These are phyloP conservation scores for Xanthia togata DNA, from an alignment of 2,888 invertebrate species.

Conservation along the genomic window DNA sequence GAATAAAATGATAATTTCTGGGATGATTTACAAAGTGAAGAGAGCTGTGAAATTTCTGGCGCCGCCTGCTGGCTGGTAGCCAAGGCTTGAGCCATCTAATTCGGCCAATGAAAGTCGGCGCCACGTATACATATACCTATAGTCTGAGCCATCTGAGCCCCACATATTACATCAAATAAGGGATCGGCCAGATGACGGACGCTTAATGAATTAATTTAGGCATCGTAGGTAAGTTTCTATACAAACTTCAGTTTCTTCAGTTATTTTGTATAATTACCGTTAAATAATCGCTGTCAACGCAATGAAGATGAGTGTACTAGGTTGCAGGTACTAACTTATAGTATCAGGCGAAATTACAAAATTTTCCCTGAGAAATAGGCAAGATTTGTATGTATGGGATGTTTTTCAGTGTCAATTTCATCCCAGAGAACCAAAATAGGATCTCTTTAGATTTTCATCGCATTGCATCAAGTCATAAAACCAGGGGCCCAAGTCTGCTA, in stretches of 20 bases:
- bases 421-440: neutral
- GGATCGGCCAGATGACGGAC: neutral
- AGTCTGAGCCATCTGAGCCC: slow-evolving; percentile 17
- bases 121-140: slow-evolving; percentile 39
- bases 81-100: slow-evolving; percentile 52
- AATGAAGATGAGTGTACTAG: neutral
- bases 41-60: slow-evolving; percentile 62
- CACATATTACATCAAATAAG: slow-evolving; percentile 19
- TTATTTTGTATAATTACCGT: neutral
- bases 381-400: too few species aligned
- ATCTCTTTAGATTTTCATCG: neutral
- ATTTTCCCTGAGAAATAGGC: neutral
- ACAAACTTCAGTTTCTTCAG: too few species aligned
- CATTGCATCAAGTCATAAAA: too few species aligned
- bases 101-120: slow-evolving; percentile 54
- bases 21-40: slow-evolving; percentile 57
- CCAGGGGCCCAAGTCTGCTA: too few species aligned
- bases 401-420: neutral
- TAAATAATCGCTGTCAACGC: too few species aligned
- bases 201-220: slow-evolving; percentile 8
- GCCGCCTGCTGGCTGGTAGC: slow-evolving; percentile 61
- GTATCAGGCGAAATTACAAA: neutral
- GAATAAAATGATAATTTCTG: slow-evolving; percentile 58
- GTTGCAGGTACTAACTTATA: neutral
- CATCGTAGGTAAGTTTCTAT: neutral